Evolutionary conservation across 2,888 invertebrate genomes (phyloP).

Genomic region (Lysandra coridon): DNA sequence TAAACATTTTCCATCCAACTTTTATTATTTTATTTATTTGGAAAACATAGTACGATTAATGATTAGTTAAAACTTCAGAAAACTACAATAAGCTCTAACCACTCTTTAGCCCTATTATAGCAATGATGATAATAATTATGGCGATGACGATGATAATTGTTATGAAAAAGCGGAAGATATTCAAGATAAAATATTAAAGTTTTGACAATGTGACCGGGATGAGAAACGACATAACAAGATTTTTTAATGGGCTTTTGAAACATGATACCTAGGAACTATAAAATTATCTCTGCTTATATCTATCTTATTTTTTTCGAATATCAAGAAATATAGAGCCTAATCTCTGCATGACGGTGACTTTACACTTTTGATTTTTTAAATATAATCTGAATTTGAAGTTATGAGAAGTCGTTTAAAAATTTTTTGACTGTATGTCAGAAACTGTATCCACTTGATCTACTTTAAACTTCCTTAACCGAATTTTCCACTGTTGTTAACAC

Average conservation of each 20-base stretch:
- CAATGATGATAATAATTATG: too few relatives aligned
- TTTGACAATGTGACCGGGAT: background rate
- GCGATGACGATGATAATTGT: background rate
- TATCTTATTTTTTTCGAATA: background rate
- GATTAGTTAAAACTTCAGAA: too few relatives aligned
- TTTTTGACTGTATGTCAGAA: background rate
- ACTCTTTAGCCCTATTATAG: too few relatives aligned
- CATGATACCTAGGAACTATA: background rate
- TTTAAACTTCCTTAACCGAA: background rate
- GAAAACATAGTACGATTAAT: too few relatives aligned
- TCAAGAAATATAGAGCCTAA: background rate
- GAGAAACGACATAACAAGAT: constrained; percentile 13
- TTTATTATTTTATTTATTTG: too few relatives aligned
- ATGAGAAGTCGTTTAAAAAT: background rate
- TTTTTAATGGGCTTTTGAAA: background rate
- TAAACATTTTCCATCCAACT: too few relatives aligned
- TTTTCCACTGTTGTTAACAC: background rate
- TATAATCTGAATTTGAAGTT: too few relatives aligned
- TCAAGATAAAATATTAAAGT: background rate
- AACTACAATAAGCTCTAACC: too few relatives aligned
- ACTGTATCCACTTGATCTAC: background rate
- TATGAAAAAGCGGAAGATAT: background rate
- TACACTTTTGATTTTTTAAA: background rate
- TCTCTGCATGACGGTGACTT: background rate
- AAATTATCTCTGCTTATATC: background rate